Percentiles rank a stretch among this genome's conserved stretches.
Conservation (phyloP, 2,888 invertebrate genomes). For the Drosophila nr. perissopoda region DNA sequence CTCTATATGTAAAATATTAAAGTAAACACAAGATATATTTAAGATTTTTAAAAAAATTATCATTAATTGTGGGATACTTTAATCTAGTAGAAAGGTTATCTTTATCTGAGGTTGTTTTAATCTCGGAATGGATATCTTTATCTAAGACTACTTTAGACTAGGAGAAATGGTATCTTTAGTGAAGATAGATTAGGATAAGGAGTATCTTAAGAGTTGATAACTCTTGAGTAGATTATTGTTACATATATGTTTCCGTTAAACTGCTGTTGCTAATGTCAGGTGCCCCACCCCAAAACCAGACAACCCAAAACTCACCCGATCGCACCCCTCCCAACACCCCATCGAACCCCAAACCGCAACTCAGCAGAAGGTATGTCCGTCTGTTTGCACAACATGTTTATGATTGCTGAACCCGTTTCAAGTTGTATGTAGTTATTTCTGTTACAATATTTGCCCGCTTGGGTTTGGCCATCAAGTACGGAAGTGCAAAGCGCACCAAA, state of each 20-base stretch:
- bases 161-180: background rate
- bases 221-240: constrained; percentile 1
- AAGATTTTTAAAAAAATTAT: background rate
- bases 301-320: constrained; percentile 2
- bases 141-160: background rate
- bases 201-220: constrained; percentile 1
- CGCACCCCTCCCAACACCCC: constrained; percentile 1
- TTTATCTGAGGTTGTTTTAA: background rate
- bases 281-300: constrained; percentile 41
- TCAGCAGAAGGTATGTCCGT: constrained; percentile 28
- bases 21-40: background rate
- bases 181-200: background rate
- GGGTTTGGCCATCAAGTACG: constrained; percentile 74
- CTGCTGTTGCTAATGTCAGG: constrained; percentile 49
- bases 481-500: constrained; percentile 60
- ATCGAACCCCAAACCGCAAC: constrained; percentile 4
- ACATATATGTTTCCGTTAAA: constrained; percentile 29
- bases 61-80: background rate
- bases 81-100: background rate
- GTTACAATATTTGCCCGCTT: constrained; percentile 66
- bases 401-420: constrained; percentile 78
- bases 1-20: background rate
- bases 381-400: constrained; percentile 80
- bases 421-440: constrained; percentile 68
- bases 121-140: background rate